Base-by-base conservation (phyloP, 2,888 invertebrate species). In the Netelia fuscicornis region DNA sequence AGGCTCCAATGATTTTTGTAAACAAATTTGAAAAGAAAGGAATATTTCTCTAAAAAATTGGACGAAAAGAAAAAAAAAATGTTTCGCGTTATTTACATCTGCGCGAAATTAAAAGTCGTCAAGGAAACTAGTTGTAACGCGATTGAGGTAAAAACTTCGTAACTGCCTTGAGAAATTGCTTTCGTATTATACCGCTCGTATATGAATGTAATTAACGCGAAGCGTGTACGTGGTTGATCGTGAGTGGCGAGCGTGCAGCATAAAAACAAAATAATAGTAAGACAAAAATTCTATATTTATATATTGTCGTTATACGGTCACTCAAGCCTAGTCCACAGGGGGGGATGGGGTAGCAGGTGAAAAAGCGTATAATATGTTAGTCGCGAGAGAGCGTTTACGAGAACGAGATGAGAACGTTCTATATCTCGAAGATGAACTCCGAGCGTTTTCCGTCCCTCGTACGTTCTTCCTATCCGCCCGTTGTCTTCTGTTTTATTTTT, bases 341-440 rank as follows among this genome's bases (percentile, higher is more conserved):
- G 37, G 37, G 37, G 3, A 2, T 13, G 48, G 13, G 20, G 2
- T 48, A 52, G 17, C 23, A 48, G 70, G 30, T 54, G 56, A 70
- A 70, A 37, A 70, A 70, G 70, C 54, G 70, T 54, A 56, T 11
- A n/a, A 56, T 56, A n/a, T 17, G 54, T 56, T 54, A 9, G 70
- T 68, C 23, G 37, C 17, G n/a, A 52, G 25, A 11, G n/a, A 70
- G 37, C 70, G n/a, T 54, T 70, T 56, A 70, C 70, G 42, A 72
- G 58, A 71, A 37, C 30, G 37, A 71, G 13, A 71, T 17, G 58
- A 58, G 20, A 20, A 58, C 17, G 8, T 5, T 58, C 48, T 37
- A 37, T 6, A 58, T 17, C 58, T 10, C 58, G 58, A 58, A 11
- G 58, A 58, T 58, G 58, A 58, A 58, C 58, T 58, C 20, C 8